phyloP scores from a whole-genome alignment of 2,888 invertebrate species.

The Drosophila stalkeri region DNA sequence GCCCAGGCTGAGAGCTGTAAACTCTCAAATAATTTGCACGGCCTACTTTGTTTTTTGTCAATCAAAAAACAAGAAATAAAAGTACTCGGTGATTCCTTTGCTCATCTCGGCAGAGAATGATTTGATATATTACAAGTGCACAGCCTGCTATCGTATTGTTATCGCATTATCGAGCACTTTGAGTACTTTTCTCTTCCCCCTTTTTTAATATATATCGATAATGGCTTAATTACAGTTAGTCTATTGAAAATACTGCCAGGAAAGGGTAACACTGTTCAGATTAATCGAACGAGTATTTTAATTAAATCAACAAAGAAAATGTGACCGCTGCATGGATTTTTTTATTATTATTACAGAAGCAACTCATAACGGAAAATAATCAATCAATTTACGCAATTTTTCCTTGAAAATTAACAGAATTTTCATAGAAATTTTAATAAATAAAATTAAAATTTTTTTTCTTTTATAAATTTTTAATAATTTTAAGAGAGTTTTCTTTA shows the following conservation, averaged over 20 bases:
- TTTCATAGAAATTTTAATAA: background rate
- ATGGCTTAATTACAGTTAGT: too few species aligned
- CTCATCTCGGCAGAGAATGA: background rate
- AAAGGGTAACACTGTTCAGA: background rate
- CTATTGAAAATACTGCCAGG: background rate
- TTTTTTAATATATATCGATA: constrained; percentile 10
- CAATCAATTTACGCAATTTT: background rate
- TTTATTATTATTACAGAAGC: background rate
- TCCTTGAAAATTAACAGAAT: background rate
- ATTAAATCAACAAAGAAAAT: background rate
- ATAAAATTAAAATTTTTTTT: background rate
- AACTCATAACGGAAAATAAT: too few species aligned
- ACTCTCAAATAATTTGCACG: constrained; percentile 12
- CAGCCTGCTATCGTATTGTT: background rate
- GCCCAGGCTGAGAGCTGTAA: background rate
- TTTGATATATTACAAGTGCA: background rate
- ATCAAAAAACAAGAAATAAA: background rate
- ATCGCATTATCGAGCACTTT: constrained; percentile 9
- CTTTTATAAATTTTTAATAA: too few species aligned
- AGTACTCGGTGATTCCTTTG: background rate
- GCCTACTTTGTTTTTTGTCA: constrained; percentile 32
- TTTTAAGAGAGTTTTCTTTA: background rate
- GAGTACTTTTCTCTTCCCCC: background rate
- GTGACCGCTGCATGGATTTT: background rate
- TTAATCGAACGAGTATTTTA: background rate